Evolutionary conservation across 2,113 vertebrate genomes (phyloP), one percentile per base, ranked within the genome.

Genomic region (Mustela nigripes): DNA sequence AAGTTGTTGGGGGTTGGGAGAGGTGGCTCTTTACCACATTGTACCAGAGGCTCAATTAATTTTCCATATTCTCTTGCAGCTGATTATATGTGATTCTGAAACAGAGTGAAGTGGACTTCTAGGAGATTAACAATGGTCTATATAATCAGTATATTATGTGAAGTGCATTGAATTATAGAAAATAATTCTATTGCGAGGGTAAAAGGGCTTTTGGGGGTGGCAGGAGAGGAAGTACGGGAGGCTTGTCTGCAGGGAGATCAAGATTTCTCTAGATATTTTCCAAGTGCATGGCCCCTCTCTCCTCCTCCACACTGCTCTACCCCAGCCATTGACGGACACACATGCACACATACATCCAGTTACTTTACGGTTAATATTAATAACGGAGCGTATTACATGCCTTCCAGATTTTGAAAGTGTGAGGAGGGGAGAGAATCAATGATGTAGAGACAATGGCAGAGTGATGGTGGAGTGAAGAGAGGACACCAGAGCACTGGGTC

Each of bases 321-420:
- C 7, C 1, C 4, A n/a, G 48, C 4, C 0, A 0, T 5, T 6
- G 14, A 78, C 2, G 45, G 73, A 76, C 36, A 14, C 4, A 71
- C 14, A 42, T 7, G 83, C 16, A 36, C n/a, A 50, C 3, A 63
- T 8, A 71, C 18, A 33, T n/a, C n/a, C 53, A 62, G 8, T 26
- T 78, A 48, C 24, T 48, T 78, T 65, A 76, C 22, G 58, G 7
- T 62, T 90, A 16, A 19, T 62, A 45, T 62, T 58, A 56, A 5
- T 39, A 50, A 18, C 33, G 50, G 12, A 81, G 9, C 2, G 0
- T 31, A n/a, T 62, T 28, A 7, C 1, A 62, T 74, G 14, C 9
- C 26, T 82, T 88, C 83, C 18, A 24, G 31, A 1, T 78, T 84
- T 69, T 42, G 21, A 28, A 36, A 58, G 3, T 39, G 3, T 76